A percentile compares a stretch with the other conserved stretches of the same genome.
These are phyloP conservation scores for Oscheius onirici DNA, from an alignment of 2,888 invertebrate genomes.

Conservation along the genomic window DNA sequence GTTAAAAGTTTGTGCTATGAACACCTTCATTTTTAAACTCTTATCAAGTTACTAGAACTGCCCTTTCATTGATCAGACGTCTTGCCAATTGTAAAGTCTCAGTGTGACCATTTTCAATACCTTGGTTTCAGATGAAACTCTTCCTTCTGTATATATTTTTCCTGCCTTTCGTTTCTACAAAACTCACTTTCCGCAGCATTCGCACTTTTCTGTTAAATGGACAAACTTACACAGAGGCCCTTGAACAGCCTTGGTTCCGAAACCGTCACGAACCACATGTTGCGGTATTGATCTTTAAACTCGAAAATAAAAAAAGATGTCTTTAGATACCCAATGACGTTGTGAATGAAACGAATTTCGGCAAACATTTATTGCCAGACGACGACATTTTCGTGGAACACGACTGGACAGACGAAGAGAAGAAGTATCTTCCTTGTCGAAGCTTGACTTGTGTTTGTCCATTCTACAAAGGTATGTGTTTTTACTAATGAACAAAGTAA, in stretches of 20 bases:
- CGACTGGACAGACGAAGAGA: constrained; percentile 42
- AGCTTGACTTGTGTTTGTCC: constrained; percentile 44
- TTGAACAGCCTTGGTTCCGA: constrained; percentile 39
- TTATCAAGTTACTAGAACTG: neutral
- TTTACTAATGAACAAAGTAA: neutral
- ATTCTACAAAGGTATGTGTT: constrained; percentile 30
- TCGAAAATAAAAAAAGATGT: neutral
- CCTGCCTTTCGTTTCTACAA: neutral
- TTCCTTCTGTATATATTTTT: neutral
- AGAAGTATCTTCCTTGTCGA: constrained; percentile 41
- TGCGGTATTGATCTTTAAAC: constrained; percentile 24
- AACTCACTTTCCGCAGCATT: constrained; percentile 6
- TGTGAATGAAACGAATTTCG: constrained; percentile 12
- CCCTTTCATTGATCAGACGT: neutral
- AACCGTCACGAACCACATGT: constrained; percentile 39
- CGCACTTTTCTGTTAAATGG: constrained; percentile 5
- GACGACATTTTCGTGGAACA: constrained; percentile 39
- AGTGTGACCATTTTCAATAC: no score
- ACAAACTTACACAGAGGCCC: constrained; percentile 9
- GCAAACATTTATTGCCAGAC: constrained; percentile 18
- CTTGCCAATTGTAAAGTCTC: no score
- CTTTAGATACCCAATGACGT: constrained; percentile 19
- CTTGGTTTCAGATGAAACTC: neutral
- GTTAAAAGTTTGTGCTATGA: no score
- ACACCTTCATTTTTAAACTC: neutral